Base-by-base conservation (phyloP, 2,888 invertebrate genomes). In the Hemistola chrysoprasaria region DNA sequence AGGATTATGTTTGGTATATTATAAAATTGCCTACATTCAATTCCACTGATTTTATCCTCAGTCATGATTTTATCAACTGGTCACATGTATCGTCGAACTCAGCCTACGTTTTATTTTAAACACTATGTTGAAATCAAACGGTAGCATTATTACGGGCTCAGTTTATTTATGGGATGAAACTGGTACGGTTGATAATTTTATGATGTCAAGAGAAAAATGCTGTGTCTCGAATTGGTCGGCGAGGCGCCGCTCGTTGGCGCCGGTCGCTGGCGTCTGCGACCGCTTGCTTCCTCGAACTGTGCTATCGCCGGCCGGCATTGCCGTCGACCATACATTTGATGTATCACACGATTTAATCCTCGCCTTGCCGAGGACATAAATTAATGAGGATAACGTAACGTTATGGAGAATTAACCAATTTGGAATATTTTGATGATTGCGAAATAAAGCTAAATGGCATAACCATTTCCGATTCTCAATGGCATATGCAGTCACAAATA, bases 201-300 rank as follows among this genome's bases (percentile, higher is more conserved):
- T 70, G 63, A 72, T 65, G 70, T 59, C 50, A 53, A 66, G 62
- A 40, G 45, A 72, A 80, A 71, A 76, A 73, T 66, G 55, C 59
- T 63, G 46, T 57, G 72, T 59, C 65, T 69, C 59, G 70, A 57
- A 64, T 63, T 57, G 59, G 59, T 46, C 59, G 63, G 50, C 48
- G 61, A 57, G 85, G 84, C 84, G 86, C 86, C 82, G 70, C 45
- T 50, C 52, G 50, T 42, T 75, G 86, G 86, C 86, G 86, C 86
- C 86, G 43, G 34, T 37, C 62, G 55, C 59, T 67, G 61, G 56
- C 72, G 71, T 58, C 65, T 36, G 50, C 61, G 67, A 58, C 67
- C 65, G 75, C 65, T 78, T 78, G 73, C 67, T 86, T 87, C 85
- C 82, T 78, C 78, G 85, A 86, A 86, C 70, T 55, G 64, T 51